Evolutionary conservation across 2,113 vertebrate genomes (phyloP).

Genomic region (Petaurus breviceps): DNA sequence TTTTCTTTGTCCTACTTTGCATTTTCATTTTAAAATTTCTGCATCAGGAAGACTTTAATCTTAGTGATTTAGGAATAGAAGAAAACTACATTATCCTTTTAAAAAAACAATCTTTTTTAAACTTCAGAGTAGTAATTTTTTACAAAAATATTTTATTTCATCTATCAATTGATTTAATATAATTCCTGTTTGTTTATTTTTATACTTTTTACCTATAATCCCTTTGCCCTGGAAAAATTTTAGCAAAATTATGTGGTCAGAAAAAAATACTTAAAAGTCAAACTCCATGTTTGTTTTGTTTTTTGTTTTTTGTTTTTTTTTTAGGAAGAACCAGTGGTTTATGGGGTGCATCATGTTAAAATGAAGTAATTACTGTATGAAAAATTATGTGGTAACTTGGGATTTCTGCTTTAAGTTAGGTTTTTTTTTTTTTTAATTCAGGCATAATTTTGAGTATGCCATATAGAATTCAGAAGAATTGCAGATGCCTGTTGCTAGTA

Average conservation of each 20-base stretch:
- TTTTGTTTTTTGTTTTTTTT: not conserved
- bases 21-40: constrained; percentile 11
- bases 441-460: not conserved
- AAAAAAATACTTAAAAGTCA: constrained; percentile 17
- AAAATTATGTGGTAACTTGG: not conserved
- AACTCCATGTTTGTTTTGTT: not conserved
- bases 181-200: not conserved
- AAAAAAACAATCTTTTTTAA: not conserved
- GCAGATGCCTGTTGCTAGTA: not conserved
- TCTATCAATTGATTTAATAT: not conserved
- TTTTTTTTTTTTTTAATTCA: not conserved
- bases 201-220: not conserved
- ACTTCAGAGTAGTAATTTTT: not conserved
- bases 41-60: not conserved
- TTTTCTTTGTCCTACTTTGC: not conserved
- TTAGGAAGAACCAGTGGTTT: not conserved
- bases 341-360: not conserved
- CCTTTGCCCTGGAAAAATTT: not conserved
- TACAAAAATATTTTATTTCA: not conserved
- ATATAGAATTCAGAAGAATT: not conserved
- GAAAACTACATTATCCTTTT: not conserved
- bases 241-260: constrained; percentile 15
- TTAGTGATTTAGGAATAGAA: not conserved
- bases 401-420: not conserved
- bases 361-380: not conserved